Evolutionary conservation across 2,888 invertebrate genomes (phyloP).

Genomic region (Melangyna quadrimaculata): DNA sequence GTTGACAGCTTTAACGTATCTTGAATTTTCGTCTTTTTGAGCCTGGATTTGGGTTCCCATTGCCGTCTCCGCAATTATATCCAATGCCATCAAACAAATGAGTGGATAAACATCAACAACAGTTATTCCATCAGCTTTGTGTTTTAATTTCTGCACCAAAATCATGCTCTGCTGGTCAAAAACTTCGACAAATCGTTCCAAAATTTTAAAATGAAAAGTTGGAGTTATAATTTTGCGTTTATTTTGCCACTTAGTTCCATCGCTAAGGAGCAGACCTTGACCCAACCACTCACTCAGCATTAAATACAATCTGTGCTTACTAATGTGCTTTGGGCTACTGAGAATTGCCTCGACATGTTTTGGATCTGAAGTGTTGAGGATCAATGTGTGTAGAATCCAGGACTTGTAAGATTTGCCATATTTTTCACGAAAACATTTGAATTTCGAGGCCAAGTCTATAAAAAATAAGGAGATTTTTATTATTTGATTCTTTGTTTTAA

Average conservation of each 20-base stretch:
- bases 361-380: conserved; percentile 76
- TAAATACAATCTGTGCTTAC: conserved; percentile 76
- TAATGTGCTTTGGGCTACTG: conserved; percentile 75
- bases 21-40: conserved; percentile 84
- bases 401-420: conserved; percentile 76
- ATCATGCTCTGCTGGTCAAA: conserved; percentile 85
- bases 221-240: conserved; percentile 89
- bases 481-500: not conserved
- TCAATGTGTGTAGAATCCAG: conserved; percentile 71
- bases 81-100: conserved; percentile 83
- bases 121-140: conserved; percentile 75
- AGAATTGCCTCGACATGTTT: conserved; percentile 76
- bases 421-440: conserved; percentile 70
- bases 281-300: conserved; percentile 78
- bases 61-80: conserved; percentile 87
- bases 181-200: conserved; percentile 87
- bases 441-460: conserved; percentile 75
- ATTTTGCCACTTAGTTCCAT: conserved; percentile 83
- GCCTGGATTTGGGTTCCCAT: conserved; percentile 90
- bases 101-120: conserved; percentile 84
- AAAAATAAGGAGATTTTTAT: not conserved
- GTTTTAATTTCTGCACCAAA: conserved; percentile 83
- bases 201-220: conserved; percentile 89
- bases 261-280: conserved; percentile 77
- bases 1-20: conserved; percentile 87